These are phyloP conservation scores for Ormyrus labotus DNA, from an alignment of 2,888 invertebrate genomes.

Conservation along the genomic window DNA sequence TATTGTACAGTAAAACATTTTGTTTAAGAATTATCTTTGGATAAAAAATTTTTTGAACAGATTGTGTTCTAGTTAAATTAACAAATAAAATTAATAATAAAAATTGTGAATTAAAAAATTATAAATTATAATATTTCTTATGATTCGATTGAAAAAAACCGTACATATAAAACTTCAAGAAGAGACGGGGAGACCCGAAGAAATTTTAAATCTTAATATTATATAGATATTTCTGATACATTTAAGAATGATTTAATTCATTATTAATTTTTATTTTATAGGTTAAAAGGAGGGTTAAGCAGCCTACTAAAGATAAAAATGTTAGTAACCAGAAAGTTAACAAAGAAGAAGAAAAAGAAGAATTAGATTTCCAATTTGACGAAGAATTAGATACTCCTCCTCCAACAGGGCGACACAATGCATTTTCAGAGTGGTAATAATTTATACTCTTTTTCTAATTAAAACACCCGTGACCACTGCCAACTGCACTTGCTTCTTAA, in stretches of 20 bases:
- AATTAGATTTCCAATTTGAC: conserved; percentile 97
- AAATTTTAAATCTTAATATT: not conserved
- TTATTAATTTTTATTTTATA: conserved; percentile 54
- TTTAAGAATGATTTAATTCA: not conserved
- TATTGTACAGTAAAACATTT: no score
- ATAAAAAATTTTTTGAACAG: no score
- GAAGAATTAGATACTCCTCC: conserved; percentile 90
- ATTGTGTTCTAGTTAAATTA: no score
- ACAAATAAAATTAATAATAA: no score
- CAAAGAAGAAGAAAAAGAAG: conserved; percentile 81
- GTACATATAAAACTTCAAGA: no score
- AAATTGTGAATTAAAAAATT: no score
- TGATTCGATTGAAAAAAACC: no score
- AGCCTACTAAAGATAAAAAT: conserved; percentile 68
- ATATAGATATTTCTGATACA: not conserved
- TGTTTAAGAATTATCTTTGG: no score
- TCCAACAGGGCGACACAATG: conserved; percentile 88
- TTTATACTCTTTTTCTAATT: not conserved
- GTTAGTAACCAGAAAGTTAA: conserved; percentile 64
- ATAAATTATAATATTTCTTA: no score
- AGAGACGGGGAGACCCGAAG: no score
- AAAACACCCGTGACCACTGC: not conserved
- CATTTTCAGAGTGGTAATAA: conserved; percentile 85
- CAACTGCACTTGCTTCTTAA: no score
- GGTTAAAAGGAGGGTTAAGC: conserved; percentile 76